These are phyloP conservation scores for Emydura subglobosa DNA, from an alignment of 2,113 vertebrate species.

Conservation along the genomic window DNA sequence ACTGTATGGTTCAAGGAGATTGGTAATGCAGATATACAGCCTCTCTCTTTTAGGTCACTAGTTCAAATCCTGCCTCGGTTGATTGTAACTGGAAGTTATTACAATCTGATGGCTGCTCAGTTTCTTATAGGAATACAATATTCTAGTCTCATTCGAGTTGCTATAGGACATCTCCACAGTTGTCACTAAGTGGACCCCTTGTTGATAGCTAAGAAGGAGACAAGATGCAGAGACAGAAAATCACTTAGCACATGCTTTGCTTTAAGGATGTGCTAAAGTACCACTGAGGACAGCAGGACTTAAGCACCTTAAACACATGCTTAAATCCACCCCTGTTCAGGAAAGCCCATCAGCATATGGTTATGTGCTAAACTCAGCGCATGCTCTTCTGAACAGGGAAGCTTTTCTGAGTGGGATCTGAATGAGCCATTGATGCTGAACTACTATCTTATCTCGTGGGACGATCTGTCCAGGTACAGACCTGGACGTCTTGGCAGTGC, in stretches of 20 bases:
- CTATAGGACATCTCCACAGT: background rate
- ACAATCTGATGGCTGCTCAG: background rate
- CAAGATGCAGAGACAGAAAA: background rate
- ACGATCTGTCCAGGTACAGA: background rate
- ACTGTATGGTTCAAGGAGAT: rapidly evolving
- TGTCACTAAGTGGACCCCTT: background rate
- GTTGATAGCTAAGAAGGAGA: background rate
- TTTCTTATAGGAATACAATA: background rate
- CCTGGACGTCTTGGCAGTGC: rapidly evolving
- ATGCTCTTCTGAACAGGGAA: background rate
- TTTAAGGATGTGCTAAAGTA: background rate
- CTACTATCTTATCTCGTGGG: rapidly evolving
- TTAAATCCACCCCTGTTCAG: background rate
- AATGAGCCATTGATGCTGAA: background rate
- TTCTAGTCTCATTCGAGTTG: background rate
- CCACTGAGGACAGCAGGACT: background rate
- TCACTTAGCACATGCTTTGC: background rate
- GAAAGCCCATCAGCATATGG: background rate
- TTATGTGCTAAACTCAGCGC: background rate
- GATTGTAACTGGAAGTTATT: rapidly evolving
- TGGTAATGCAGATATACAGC: background rate
- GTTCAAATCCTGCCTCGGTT: background rate
- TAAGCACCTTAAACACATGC: background rate
- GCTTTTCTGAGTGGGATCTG: background rate
- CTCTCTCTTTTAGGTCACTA: background rate